A percentile compares a stretch with the other conserved stretches of the same genome.
phyloP scores from a whole-genome alignment of 1,140 invertebrate genomes.

The Acarapis woodi region DNA sequence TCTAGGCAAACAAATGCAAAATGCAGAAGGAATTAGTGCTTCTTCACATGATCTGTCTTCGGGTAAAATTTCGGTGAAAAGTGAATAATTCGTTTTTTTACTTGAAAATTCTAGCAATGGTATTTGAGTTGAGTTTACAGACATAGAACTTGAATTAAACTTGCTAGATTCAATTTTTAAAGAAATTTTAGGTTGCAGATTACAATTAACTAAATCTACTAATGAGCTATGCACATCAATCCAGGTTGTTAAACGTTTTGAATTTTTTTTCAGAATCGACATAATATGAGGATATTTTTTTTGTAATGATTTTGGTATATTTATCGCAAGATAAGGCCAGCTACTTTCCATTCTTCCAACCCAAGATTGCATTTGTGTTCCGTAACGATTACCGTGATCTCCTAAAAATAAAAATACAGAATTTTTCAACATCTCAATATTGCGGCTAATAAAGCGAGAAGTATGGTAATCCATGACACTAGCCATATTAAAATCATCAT shows the following conservation, averaged over 20 bases:
- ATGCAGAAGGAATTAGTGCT: slow-evolving; percentile 5
- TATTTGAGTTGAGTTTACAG: neutral
- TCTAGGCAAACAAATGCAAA: slow-evolving; percentile 8
- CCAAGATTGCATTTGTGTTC: slow-evolving; percentile 12
- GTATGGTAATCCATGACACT: slow-evolving; percentile 7
- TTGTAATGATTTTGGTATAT: slow-evolving; percentile 11
- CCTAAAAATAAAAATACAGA: slow-evolving; percentile 8
- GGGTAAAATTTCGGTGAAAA: slow-evolving; percentile 4
- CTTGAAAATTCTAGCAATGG: neutral
- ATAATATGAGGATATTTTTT: slow-evolving; percentile 10
- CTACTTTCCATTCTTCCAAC: slow-evolving; percentile 16
- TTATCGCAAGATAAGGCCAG: slow-evolving; percentile 15
- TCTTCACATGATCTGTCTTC: slow-evolving; percentile 4
- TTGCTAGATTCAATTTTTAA: neutral
- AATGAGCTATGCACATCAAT: slow-evolving; percentile 15
- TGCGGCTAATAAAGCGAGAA: slow-evolving; percentile 4
- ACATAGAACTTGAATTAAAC: neutral
- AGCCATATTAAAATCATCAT: slow-evolving; percentile 9
- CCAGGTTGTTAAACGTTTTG: slow-evolving; percentile 9
- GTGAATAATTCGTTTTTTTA: neutral
- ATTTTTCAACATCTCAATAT: slow-evolving; percentile 1
- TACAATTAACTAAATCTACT: slow-evolving; percentile 12
- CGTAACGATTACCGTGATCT: slow-evolving; percentile 9
- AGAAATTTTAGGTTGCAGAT: neutral
- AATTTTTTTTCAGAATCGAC: slow-evolving; percentile 5